Conservation (phyloP, 2,888 invertebrate genomes). For the Polydrusus cervinus region DNA sequence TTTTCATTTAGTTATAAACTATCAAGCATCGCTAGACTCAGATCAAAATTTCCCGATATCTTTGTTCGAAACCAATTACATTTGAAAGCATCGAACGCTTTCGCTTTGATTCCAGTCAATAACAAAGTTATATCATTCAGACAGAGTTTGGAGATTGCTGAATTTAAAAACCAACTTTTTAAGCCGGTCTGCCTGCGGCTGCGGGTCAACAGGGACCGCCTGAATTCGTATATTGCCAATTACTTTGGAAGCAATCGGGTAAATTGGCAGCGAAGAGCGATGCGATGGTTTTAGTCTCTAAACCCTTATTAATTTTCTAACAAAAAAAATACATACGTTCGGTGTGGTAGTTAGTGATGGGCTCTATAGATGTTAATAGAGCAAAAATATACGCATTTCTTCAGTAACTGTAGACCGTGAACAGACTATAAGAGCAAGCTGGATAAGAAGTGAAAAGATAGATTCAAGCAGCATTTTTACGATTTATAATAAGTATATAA, state of each 20-base stretch:
- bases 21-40: neutral
- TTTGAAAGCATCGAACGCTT: constrained; percentile 31
- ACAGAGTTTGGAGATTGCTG: constrained; percentile 34
- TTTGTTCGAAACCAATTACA: constrained; percentile 32
- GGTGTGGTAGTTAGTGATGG: too few species aligned
- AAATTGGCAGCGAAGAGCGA: constrained; percentile 37
- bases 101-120: constrained; percentile 31
- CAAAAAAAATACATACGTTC: constrained; percentile 3
- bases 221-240: constrained; percentile 43
- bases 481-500: too few species aligned
- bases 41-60: neutral
- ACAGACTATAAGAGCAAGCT: too few species aligned
- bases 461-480: too few species aligned
- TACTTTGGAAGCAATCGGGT: constrained; percentile 43
- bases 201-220: constrained; percentile 25
- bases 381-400: too few species aligned
- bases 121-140: constrained; percentile 40
- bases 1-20: too few species aligned
- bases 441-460: too few species aligned
- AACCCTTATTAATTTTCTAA: constrained; percentile 17
- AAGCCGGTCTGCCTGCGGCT: constrained; percentile 30
- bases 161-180: constrained; percentile 42
- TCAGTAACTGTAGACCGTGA: too few species aligned
- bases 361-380: too few species aligned
- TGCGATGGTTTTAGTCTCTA: constrained; percentile 21